Percentiles rank a stretch among this genome's conserved stretches.
Conservation (phyloP, 2,797 vertebrate species). For the Rhodeus uyekii region DNA sequence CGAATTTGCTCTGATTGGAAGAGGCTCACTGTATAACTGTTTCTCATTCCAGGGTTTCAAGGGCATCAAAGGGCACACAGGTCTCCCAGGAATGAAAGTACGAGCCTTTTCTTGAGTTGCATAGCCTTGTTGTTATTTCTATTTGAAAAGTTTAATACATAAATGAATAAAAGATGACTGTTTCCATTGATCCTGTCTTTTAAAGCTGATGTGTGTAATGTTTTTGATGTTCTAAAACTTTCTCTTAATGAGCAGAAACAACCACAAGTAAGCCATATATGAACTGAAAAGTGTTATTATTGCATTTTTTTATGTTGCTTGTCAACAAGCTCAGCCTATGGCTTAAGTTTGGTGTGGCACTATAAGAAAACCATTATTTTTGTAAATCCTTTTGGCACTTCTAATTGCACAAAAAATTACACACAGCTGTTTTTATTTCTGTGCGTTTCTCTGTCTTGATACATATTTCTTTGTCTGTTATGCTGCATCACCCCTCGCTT, state of each 20-base stretch:
- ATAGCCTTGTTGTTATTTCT: neutral
- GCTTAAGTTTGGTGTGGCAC: neutral
- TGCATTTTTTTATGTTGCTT: neutral
- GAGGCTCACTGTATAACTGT: constrained; percentile 39
- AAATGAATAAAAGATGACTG: neutral
- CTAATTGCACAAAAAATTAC: neutral
- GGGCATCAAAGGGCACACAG: constrained; percentile 89
- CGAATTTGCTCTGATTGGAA: constrained; percentile 24
- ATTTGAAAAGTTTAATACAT: constrained; percentile 6
- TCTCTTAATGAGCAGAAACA: neutral
- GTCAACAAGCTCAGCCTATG: neutral
- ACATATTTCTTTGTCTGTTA: neutral
- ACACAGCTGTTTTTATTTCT: neutral
- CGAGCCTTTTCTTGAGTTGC: constrained; percentile 33
- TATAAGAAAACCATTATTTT: neutral
- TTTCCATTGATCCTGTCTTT: neutral
- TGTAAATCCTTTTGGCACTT: neutral
- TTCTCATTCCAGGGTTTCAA: constrained; percentile 89
- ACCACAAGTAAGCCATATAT: neutral
- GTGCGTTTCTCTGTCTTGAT: neutral
- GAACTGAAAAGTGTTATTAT: neutral
- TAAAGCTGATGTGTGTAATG: constrained; percentile 1
- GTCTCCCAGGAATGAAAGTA: constrained; percentile 93
- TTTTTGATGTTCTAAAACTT: neutral
- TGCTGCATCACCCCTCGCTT: neutral